Base-by-base conservation (phyloP, 2,797 vertebrate genomes). In the Acrossocheilus wenchowensis region DNA sequence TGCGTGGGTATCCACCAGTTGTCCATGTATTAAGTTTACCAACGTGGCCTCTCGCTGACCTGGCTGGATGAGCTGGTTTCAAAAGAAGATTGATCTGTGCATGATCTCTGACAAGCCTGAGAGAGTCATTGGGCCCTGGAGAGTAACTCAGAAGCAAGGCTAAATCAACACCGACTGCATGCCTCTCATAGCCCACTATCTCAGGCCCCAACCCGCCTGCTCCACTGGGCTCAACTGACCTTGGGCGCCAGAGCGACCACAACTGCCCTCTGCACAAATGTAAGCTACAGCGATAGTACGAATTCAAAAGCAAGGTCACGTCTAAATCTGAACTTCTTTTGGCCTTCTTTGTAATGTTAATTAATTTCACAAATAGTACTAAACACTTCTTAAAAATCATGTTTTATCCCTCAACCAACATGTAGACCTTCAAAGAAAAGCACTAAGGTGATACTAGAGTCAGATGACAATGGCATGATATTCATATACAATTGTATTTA, bases 11-110 rank as follows among this genome's bases (percentile, higher is more conserved):
- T 81, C 41, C 87, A 88, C 93, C 95, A 96, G 94, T 96, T 96
- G 96, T 93, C 93, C 94, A 94, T 93, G 95, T 96, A 96, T 96
- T 95, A 95, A 88, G 91, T 96, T 96, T 89, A 87, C 90, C 78
- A 89, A 88, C 81, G 82, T 87, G 89, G 89, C 89, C 90, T 80
- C 68, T 50, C 54, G 30, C 81, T 87, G 84, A 88, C 82, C 89
- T 87, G 74, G 45, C 78, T 60, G 73, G 69, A 60, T 68, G 89
- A 62, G 78, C 41, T 89, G 54, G 62, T 54, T 87, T 87, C 78
- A 90, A 87, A 89, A 57, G 72, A 77, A 82, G 75, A 86, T 80
- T 78, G 85, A 87, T 90, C 83, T 87, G 85, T 69, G 64, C 79
- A 26, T 83, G 83, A 88, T 89, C 87, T 87, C 41, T 84, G 60